These are phyloP conservation scores for Trichomalopsis sarcophagae DNA, from an alignment of 1,140 invertebrate species.

Conservation along the genomic window DNA sequence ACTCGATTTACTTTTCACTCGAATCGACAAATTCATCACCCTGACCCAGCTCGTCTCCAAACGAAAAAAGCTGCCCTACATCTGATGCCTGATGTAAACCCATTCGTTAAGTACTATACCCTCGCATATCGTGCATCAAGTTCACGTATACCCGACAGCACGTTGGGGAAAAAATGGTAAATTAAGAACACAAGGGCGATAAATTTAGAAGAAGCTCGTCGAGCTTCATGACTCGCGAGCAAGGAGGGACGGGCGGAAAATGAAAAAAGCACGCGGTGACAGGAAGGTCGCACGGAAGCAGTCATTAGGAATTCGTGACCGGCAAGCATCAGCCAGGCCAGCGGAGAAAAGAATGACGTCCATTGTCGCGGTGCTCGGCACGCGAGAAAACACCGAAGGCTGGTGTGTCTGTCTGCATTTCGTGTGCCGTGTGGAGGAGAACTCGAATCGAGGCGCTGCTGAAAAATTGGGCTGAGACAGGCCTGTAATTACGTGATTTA, in stretches of 20 bases:
- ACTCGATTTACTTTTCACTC: too few species aligned
- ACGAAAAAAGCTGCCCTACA: too few species aligned
- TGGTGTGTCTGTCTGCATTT: background rate
- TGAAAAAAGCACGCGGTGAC: background rate
- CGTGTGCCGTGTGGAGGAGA: background rate
- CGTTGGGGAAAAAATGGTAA: background rate
- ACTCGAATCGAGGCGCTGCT: background rate
- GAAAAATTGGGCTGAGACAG: background rate
- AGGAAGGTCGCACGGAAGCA: conserved; percentile 9
- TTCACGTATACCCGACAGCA: background rate
- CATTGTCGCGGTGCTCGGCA: background rate
- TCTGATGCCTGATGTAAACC: too few species aligned
- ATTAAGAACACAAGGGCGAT: background rate
- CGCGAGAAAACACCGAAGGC: background rate
- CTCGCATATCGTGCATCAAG: background rate
- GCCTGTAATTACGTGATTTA: background rate
- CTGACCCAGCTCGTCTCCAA: too few species aligned
- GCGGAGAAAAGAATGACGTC: background rate
- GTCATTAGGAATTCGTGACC: conserved; percentile 21
- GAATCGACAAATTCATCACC: too few species aligned
- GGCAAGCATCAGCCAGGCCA: background rate
- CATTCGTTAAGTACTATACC: background rate
- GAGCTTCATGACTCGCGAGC: background rate
- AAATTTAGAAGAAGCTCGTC: background rate
- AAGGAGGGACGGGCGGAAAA: background rate